Conservation (phyloP, 2,113 vertebrate genomes). For the Haemorhous mexicanus region DNA sequence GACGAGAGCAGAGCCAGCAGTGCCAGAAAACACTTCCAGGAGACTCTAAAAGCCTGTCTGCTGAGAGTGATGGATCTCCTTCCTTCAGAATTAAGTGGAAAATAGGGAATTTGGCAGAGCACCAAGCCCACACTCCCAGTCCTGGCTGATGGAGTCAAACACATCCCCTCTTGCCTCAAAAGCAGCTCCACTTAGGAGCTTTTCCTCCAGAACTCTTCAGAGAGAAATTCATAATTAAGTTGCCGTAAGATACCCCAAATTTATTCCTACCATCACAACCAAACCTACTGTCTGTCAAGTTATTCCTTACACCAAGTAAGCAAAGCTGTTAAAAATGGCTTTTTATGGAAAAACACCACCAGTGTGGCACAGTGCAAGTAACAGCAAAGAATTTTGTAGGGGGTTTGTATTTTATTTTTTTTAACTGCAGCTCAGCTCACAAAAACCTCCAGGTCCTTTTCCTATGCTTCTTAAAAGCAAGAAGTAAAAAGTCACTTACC, state of each 20-base stretch:
- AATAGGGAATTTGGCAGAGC: not conserved
- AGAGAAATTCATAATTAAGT: not conserved
- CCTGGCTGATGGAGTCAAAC: not conserved
- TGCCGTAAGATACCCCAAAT: not conserved
- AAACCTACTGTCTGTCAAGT: not conserved
- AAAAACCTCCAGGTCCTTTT: not conserved
- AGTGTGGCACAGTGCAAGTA: not conserved
- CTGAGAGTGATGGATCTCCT: not conserved
- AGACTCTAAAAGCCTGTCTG: not conserved
- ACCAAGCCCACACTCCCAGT: not conserved
- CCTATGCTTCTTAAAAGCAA: not conserved
- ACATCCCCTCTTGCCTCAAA: not conserved
- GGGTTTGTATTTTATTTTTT: not conserved
- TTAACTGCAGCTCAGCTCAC: not conserved
- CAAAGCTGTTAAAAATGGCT: not conserved
- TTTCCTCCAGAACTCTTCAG: not conserved
- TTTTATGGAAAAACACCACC: not conserved
- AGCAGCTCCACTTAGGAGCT: not conserved
- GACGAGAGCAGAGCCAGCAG: not conserved
- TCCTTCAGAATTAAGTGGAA: not conserved
- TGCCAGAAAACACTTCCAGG: not conserved
- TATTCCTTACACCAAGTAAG: not conserved
- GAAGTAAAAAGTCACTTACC: slow-evolving; percentile 69
- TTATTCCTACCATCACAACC: not conserved
- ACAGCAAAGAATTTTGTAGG: not conserved